Conservation (phyloP, 2,797 vertebrate species). For the Sebastes alutus region DNA sequence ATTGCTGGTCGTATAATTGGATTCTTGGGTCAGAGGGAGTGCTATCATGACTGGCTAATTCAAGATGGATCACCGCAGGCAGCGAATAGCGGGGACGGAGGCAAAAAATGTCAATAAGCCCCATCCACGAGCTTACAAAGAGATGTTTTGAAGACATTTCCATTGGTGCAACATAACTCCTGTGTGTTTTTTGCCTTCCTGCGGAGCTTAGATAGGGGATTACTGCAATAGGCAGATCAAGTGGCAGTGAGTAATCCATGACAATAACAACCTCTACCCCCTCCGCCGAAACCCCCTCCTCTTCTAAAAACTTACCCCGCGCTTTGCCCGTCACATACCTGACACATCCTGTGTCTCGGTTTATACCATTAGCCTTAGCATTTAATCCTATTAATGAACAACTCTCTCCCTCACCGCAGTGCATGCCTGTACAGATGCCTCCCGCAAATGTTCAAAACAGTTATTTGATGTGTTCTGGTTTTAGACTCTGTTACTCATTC, state of each 20-base stretch:
- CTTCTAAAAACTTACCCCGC: slow-evolving; percentile 65
- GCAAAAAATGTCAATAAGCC: slow-evolving; percentile 77
- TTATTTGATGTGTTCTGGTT: slow-evolving; percentile 73
- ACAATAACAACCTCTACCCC: slow-evolving; percentile 74
- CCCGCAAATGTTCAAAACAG: slow-evolving; percentile 65
- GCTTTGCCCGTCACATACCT: slow-evolving; percentile 75
- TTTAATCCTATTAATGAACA: slow-evolving; percentile 83
- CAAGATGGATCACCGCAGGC: slow-evolving; percentile 80
- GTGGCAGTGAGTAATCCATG: slow-evolving; percentile 82
- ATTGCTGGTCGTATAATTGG: slow-evolving; percentile 79
- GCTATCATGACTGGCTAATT: slow-evolving; percentile 83
- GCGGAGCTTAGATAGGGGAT: slow-evolving; percentile 78
- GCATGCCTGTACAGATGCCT: slow-evolving; percentile 53
- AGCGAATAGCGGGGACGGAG: slow-evolving; percentile 65
- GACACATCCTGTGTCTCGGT: slow-evolving; percentile 76
- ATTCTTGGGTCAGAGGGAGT: slow-evolving; percentile 77
- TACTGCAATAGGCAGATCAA: slow-evolving; percentile 81
- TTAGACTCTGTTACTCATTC: slow-evolving; percentile 72
- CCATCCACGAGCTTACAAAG: slow-evolving; percentile 71
- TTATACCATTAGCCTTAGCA: slow-evolving; percentile 75
- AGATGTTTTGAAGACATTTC: slow-evolving; percentile 77
- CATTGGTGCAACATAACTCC: slow-evolving; percentile 74
- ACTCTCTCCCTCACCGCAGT: slow-evolving; percentile 54
- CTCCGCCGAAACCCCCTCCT: slow-evolving; percentile 47
- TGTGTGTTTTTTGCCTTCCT: slow-evolving; percentile 79